Percentiles rank a stretch among this genome's conserved stretches.
Conservation (phyloP, 2,113 vertebrate species). For the Podocnemis expansa region DNA sequence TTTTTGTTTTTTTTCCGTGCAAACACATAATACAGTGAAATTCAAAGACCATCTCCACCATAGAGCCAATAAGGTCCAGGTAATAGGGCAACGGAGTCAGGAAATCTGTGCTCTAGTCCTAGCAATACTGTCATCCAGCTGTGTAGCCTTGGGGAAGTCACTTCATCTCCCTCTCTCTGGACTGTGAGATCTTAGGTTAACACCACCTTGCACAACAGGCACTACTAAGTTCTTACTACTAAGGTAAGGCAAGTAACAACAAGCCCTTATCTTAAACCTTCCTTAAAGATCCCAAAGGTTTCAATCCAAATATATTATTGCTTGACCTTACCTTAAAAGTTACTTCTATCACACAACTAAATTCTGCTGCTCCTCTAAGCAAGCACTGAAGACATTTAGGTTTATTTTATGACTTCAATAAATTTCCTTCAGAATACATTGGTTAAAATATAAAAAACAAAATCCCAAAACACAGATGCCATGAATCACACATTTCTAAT, state of each 20-base stretch:
- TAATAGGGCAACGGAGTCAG: not conserved
- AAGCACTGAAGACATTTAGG: not conserved
- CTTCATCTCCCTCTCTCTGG: not conserved
- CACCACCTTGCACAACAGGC: accelerated
- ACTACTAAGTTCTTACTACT: too few species aligned
- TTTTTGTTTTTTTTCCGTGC: too few species aligned
- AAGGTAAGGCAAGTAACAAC: not conserved
- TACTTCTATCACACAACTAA: not conserved
- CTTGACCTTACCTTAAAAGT: not conserved
- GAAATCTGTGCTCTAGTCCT: not conserved
- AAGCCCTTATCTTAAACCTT: not conserved
- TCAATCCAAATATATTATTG: not conserved
- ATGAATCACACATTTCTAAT: constrained; percentile 77
- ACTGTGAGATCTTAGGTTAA: not conserved
- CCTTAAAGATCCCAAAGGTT: not conserved
- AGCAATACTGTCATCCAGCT: not conserved
- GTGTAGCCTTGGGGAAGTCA: not conserved
- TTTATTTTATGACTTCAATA: constrained; percentile 41
- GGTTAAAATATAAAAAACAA: constrained; percentile 18
- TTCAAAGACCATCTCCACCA: not conserved
- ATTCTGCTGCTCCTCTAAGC: not conserved
- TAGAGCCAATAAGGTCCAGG: not conserved
- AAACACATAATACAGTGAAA: not conserved
- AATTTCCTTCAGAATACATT: constrained; percentile 39
- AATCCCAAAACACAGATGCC: constrained; percentile 71